phyloP scores from a whole-genome alignment of 2,888 invertebrate genomes.

The Acanthopleura granulata region DNA sequence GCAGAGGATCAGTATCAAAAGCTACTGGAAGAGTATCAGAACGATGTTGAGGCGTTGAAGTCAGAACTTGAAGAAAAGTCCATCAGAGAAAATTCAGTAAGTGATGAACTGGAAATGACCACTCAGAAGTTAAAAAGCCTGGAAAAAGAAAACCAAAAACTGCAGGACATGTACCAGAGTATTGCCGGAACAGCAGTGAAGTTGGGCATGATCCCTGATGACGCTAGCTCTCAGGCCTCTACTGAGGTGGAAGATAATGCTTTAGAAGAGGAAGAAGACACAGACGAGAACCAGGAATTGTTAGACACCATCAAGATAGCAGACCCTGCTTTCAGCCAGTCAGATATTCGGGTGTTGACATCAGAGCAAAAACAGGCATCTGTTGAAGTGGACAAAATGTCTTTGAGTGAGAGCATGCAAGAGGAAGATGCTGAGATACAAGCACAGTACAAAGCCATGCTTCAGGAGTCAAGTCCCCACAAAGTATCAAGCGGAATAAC shows the following conservation, averaged over 20 bases:
- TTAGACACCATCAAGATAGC: neutral
- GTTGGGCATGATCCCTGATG: conserved; percentile 10
- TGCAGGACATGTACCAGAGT: conserved; percentile 23
- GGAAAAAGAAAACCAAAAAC: conserved; percentile 3
- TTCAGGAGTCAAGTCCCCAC: neutral
- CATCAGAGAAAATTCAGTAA: conserved; percentile 23
- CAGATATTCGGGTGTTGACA: neutral
- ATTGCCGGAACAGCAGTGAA: neutral
- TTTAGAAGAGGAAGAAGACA: conserved; percentile 4
- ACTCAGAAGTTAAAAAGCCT: neutral
- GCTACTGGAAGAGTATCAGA: conserved; percentile 8
- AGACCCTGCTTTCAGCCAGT: neutral
- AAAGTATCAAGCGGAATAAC: conserved; percentile 2
- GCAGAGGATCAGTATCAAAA: conserved; percentile 3
- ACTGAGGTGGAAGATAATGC: conserved; percentile 11
- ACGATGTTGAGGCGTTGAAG: neutral
- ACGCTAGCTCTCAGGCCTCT: neutral
- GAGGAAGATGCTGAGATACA: conserved; percentile 16
- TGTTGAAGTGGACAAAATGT: conserved; percentile 4
- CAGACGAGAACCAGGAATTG: conserved; percentile 1
- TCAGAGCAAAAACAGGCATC: neutral
- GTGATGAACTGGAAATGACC: conserved; percentile 26
- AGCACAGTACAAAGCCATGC: conserved; percentile 14
- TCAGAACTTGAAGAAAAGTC: neutral
- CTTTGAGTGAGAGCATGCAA: conserved; percentile 3